phyloP scores from a whole-genome alignment of 2,113 vertebrate species.

The Hemichromis elongatus region DNA sequence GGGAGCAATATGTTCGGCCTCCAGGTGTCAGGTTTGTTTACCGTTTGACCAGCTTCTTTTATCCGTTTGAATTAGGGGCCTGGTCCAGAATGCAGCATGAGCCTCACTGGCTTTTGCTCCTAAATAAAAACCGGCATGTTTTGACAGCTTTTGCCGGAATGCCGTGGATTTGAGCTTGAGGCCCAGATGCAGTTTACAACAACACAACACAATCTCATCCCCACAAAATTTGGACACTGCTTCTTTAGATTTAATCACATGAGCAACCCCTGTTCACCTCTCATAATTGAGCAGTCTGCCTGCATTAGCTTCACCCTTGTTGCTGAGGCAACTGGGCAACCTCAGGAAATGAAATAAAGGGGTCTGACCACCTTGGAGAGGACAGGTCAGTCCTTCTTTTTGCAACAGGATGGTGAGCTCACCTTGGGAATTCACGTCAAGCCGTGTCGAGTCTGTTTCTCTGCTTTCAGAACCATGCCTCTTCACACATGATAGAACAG shows the following conservation, averaged over 20 bases:
- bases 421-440: constrained; percentile 57
- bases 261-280: constrained; percentile 61
- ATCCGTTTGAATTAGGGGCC: not conserved
- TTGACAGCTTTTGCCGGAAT: constrained; percentile 7
- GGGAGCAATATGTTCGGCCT: not conserved
- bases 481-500: constrained; percentile 51
- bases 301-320: constrained; percentile 67
- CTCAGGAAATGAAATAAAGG: constrained; percentile 52
- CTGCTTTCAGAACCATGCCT: constrained; percentile 27
- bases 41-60: not conserved
- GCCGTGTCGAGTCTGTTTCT: constrained; percentile 38
- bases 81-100: not conserved
- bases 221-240: constrained; percentile 13
- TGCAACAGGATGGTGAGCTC: constrained; percentile 31
- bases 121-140: not conserved
- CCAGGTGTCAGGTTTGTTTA: constrained; percentile 34
- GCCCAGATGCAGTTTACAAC: constrained; percentile 23
- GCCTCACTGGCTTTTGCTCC: not conserved
- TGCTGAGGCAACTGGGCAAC: constrained; percentile 62
- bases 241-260: constrained; percentile 67
- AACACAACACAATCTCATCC: constrained; percentile 26
- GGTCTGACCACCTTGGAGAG: constrained; percentile 36
- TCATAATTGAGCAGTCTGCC: constrained; percentile 69
- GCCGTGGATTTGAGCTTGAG: not conserved
- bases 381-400: constrained; percentile 53